Evolutionary conservation across 2,113 vertebrate genomes (phyloP).

Genomic region (Malurus cyaneus): DNA sequence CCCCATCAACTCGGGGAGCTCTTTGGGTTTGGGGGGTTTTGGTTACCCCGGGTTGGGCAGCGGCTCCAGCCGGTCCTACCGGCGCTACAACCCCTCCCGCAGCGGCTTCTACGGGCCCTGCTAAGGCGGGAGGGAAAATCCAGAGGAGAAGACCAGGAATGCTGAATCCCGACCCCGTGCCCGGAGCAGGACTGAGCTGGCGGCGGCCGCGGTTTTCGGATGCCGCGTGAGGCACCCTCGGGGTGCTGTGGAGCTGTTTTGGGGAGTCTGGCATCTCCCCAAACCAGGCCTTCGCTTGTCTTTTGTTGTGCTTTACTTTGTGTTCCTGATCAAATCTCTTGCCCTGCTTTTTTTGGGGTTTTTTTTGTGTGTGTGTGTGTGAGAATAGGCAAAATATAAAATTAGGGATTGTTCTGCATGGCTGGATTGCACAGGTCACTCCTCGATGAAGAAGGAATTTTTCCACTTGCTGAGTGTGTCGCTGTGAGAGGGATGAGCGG

Average conservation of each 20-base stretch:
- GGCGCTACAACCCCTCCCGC: not conserved
- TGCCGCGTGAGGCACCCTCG: not conserved
- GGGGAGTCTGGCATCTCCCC: not conserved
- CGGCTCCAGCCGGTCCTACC: not conserved
- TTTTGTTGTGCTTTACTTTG: not conserved
- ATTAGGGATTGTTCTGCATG: not conserved
- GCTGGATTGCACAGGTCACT: not conserved
- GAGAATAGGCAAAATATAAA: not conserved
- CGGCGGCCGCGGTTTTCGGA: not conserved
- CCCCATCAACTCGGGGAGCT: not conserved
- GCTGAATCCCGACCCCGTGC: accelerated
- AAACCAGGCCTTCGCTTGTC: not conserved
- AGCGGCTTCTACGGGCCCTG: not conserved
- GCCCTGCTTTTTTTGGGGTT: not conserved
- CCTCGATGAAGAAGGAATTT: not conserved
- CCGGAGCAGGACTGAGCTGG: not conserved
- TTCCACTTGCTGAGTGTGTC: not conserved
- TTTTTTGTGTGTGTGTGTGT: not conserved
- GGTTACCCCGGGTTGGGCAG: not conserved
- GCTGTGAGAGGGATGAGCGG: not conserved
- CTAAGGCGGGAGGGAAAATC: accelerated
- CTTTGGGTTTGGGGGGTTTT: not conserved
- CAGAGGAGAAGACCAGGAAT: accelerated
- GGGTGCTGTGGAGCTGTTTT: not conserved
- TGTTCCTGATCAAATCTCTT: not conserved